Base-by-base conservation (phyloP, 2,888 invertebrate species). In the Heliconius ismenius region DNA sequence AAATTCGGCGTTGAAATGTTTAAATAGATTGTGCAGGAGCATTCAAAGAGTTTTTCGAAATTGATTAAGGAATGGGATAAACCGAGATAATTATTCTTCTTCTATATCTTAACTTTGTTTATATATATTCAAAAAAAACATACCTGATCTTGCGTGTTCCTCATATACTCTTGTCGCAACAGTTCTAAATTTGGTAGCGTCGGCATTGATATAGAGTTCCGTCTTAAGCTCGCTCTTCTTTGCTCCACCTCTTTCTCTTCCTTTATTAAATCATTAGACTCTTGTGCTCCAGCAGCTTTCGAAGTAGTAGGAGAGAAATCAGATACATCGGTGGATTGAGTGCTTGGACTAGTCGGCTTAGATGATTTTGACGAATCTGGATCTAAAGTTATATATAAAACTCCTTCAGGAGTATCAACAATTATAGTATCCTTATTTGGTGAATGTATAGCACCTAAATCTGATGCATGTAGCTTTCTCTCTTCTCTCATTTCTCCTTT, bases 191-290 rank as follows among this genome's bases (percentile, higher is more conserved):
- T 95, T 84, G 96, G 96, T 77, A 97, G 91, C 81, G 95, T 95
- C 4, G 97, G 97, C 94, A 97, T 94, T 4, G 97, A 97, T 79
- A 96, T 96, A 4, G 97, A 97, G 82, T 96, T 96, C 81, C 96
- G 95, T 73, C 97, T 93, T 73, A 95, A 86, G 73, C 88, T 89
- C 7, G 87, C 86, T 78, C 84, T 86, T 76, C 91, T 89, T 78
- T 86, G 84, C 62, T 89, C 90, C 62, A 86, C 75, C 21, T 84
- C 84, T 54, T 82, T 83, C 79, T 93, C 92, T 43, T 85, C 87
- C 39, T 84, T 83, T 79, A 92, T 91, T 82, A 92, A 60, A 58
- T 86, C 86, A 75, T 83, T 86, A 0, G 91, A 90, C 49, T 92
- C 92, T 62, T 81, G 80, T 2, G 88, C 90, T 7, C 89, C 91